These are phyloP conservation scores for Venustoraphidia nigricollis DNA, from an alignment of 2,888 invertebrate species.

Conservation along the genomic window DNA sequence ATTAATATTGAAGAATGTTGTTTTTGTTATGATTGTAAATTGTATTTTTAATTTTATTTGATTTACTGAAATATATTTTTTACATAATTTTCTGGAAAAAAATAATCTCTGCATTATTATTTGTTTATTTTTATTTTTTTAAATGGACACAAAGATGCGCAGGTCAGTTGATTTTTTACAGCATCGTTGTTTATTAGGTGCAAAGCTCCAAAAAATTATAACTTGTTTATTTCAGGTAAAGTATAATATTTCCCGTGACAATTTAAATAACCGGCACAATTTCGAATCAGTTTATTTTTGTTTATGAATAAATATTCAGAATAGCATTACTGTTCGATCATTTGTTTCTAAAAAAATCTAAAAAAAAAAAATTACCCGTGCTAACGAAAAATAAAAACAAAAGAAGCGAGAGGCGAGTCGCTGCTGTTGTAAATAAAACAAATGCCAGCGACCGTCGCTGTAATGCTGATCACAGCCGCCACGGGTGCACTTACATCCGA, in stretches of 20 bases:
- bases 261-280: no score
- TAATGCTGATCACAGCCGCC: conserved; percentile 7
- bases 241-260: no score
- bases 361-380: no score
- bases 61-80: conserved; percentile 11
- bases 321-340: no score
- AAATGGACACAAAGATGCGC: not conserved
- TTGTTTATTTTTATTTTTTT: not conserved
- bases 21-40: conserved; percentile 11
- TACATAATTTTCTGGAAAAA: conserved; percentile 1
- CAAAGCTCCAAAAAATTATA: no score
- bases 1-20: conserved; percentile 22
- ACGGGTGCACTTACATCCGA: conserved; percentile 8
- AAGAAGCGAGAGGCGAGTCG: not conserved
- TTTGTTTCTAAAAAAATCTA: no score
- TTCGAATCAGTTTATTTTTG: no score
- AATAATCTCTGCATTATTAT: not conserved
- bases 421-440: not conserved
- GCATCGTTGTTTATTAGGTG: no score
- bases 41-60: conserved; percentile 20
- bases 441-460: not conserved
- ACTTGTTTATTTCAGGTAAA: no score
- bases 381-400: not conserved
- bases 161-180: no score
- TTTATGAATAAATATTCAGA: no score